A percentile compares a stretch with the other conserved stretches of the same genome.
These are phyloP conservation scores for Conus betulinus DNA, from an alignment of 1,140 invertebrate species.

Conservation along the genomic window DNA sequence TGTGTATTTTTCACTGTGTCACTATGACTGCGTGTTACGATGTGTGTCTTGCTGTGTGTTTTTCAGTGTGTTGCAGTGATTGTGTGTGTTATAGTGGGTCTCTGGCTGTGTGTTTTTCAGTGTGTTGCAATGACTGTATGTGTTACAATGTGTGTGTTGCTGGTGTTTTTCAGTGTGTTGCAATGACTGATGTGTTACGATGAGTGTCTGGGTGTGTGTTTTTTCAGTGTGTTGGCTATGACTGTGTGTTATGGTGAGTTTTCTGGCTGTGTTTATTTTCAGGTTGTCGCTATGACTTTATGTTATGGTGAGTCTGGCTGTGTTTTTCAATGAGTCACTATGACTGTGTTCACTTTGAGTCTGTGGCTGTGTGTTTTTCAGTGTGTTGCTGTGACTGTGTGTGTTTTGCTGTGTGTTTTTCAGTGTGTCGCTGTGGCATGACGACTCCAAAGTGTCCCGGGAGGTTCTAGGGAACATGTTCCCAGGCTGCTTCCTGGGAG, in stretches of 20 bases:
- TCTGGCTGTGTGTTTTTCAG: no score
- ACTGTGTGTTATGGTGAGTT: no score
- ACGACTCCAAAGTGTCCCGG: slow-evolving; percentile 78
- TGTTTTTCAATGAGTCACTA: neutral
- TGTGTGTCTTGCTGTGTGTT: no score
- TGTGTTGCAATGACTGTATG: no score
- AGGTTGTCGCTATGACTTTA: no score
- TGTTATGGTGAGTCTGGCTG: neutral
- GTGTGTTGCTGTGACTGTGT: neutral
- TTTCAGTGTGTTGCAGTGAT: no score
- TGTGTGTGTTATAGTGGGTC: no score
- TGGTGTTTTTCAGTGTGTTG: neutral
- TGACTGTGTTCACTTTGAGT: neutral
- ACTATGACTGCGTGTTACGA: no score
- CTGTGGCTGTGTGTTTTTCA: neutral
- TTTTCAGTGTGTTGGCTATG: no score
- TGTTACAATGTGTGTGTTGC: no score
- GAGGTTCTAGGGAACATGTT: slow-evolving; percentile 81
- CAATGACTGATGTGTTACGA: neutral
- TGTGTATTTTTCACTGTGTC: no score
- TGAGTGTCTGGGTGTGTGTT: neutral
- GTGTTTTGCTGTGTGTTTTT: neutral
- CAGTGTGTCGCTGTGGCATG: slow-evolving; percentile 89
- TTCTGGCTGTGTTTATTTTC: no score
- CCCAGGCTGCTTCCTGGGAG: slow-evolving; percentile 87